Base-by-base conservation (phyloP, 2,888 invertebrate species). In the Pollenia griseotomentosa region DNA sequence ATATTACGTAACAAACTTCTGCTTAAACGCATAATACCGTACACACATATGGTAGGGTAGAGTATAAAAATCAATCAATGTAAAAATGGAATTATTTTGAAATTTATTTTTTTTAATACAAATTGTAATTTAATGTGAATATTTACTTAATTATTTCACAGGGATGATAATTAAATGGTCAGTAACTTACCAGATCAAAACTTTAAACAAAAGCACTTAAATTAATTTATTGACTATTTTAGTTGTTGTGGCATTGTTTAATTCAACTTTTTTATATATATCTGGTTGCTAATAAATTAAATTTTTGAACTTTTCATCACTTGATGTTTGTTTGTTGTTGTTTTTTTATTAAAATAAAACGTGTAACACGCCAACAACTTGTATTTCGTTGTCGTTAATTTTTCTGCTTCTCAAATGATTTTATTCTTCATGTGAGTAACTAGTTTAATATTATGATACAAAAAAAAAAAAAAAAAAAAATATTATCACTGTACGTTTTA, bases 301-400 rank as follows among this genome's bases (percentile, higher is more conserved):
- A 14, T 44, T 70, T 33, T 68, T 61, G 7, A 48, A 46, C 14
- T 74, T 84, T 61, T 80, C 11, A 61, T 55, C 16, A 59, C 16
- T 78, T 61, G 8, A 40, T 57, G 71, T 61, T 14, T 33, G 4
- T 61, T 53, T 80, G 48, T 63, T 70, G 55, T 71, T 57, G 12
- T 7, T 70, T 53, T 75, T 75, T 65, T 6, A 16, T 70, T 8
- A 48, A 71, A 63, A 65, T 16, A 71, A 3, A 63, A 75, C 70
- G 53, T 85, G 81, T 61, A 51, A 59, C 83, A 84, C 78, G 73
- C 66, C 33, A 84, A 66, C 51, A 75, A 53, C 12, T 74, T 68
- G n/a, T 70, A 53, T 63, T 80, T 70, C 5, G 16, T 46, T 78
- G 33, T 33, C 33, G 33, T 33, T 33, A 33, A 33, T 48, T 70